Base-by-base conservation (phyloP, 2,888 invertebrate genomes). In the Epistrophe eligans region DNA sequence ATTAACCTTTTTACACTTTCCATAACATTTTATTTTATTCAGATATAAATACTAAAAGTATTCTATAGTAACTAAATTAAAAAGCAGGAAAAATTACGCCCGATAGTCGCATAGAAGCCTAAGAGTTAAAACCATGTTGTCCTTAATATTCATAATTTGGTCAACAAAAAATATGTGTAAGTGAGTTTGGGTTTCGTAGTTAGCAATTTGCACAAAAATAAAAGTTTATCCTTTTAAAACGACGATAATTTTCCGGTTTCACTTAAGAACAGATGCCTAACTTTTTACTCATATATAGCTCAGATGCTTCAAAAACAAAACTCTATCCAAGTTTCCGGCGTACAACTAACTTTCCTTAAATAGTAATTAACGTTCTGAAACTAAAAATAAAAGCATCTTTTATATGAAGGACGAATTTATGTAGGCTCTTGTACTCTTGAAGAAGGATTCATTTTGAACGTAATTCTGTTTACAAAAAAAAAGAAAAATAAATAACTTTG, bases 401-500 rank as follows among this genome's bases (percentile, higher is more conserved):
- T 17, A 35, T 24, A 24, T 24, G 24, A 10, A 40, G 58, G 15
- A 62, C 60, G 6, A 62, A 15, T 58, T 17, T 58, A 35, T 35
- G 2, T 6, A n/a, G 35, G 35, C 9, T 8, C 10, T 48, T 48
- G 35, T 11, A n/a, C 13, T 15, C 17, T 58, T 9, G 9, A 4
- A 17, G 1, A 17, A 11, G n/a, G 60, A 40, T 40, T 40, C 13
- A 15, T 24, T 62, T 40, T 19, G 9, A 40, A 62, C 9, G 10
- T 11, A 11, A 11, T 17, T 35, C 5, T 13, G 10, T 0, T 15
- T 7, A 64, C 40, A 4, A 43, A 24, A 24, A 24, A 73, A 58
- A 4, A 43, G 3, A 24, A 24, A 73, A 58, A 58, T 67, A 28
- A 76, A 55, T 45, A 2, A 13, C 35, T 67, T 57, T 45, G 24